Evolutionary conservation across 2,888 invertebrate species (phyloP), one percentile per base, ranked within the genome.

Genomic region (Metellina segmentata): DNA sequence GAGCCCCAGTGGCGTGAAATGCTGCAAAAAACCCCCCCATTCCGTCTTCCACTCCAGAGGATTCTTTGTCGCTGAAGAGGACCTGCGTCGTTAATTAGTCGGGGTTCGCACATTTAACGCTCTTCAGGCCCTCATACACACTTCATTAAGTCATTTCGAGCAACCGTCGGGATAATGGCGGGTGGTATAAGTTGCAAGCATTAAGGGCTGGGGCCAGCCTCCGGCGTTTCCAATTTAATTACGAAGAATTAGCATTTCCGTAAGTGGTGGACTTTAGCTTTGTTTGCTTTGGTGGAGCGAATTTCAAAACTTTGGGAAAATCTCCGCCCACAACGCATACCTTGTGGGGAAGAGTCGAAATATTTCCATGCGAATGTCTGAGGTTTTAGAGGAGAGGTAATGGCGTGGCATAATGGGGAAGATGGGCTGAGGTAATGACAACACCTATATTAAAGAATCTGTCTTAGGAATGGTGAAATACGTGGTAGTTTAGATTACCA

Each of bases 101-200:
- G 69, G 81, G 51, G 74, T 88, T 88, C 77, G 52, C 88, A 34
- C 34, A 88, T 71, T 87, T 87, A 79, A 79, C 81, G 87, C 87
- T 81, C 52, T 81, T 81, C 81, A 51, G 61, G 6, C n/a, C 7
- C 69, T 81, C 75, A 52, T 61, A 19, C 81, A 71, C 81, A 74
- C 88, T 88, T 81, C 88, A 88, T 88, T 88, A 88, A 88, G 71
- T 75, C 75, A 52, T 75, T 85, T 75, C 81, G 69, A 69, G 72
- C 74, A 70, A 78, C 77, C 75, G 34, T 69, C 49, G n/a, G 77
- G 61, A 88, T 72, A 72, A 69, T 53, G 61, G 49, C 48, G 7
- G 16, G 49, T 34, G 79, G 81, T n/a, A 88, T 75, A 75, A 88
- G 74, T 86, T 69, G 61, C 81, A 8, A 51, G 61, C 88, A 34